Evolutionary conservation across 2,888 invertebrate species (phyloP).

Genomic region (Nesidiocoris tenuis): DNA sequence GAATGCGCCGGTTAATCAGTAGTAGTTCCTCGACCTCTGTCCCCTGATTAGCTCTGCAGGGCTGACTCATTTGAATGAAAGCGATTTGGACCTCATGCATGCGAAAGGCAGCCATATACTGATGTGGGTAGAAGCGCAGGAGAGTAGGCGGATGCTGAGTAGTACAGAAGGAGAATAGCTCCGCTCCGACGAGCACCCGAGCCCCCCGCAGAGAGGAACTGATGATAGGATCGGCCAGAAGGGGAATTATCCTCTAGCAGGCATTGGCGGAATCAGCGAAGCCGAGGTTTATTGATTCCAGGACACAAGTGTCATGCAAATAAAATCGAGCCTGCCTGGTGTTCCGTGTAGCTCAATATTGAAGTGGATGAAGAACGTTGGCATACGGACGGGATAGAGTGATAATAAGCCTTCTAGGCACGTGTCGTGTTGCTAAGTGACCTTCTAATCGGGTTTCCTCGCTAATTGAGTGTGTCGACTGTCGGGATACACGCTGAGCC

Average conservation of each 20-base stretch:
- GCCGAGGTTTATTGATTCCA: conserved; percentile 28
- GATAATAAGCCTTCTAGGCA: conserved; percentile 38
- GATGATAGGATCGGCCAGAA: neutral
- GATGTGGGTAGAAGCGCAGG: neutral
- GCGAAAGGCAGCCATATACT: neutral
- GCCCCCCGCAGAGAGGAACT: neutral
- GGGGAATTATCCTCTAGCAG: neutral
- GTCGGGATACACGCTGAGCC: conserved; percentile 35
- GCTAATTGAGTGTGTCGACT: conserved; percentile 32
- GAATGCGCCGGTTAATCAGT: neutral
- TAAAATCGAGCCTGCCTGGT: conserved; percentile 15
- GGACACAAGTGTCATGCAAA: conserved; percentile 38
- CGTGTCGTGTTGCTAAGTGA: conserved; percentile 41
- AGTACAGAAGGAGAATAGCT: conserved; percentile 9
- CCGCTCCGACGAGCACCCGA: neutral
- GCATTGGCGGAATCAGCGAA: neutral
- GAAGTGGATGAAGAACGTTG: conserved; percentile 10
- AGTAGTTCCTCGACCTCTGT: neutral
- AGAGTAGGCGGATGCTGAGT: neutral
- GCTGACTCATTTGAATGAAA: neutral
- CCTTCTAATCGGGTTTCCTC: conserved; percentile 32
- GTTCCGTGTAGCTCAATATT: neutral
- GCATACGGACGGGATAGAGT: conserved; percentile 21
- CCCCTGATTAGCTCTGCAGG: neutral
- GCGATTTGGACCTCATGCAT: neutral